A percentile compares a stretch with the other conserved stretches of the same genome.
phyloP scores from a whole-genome alignment of 2,797 vertebrate species.

The Eupleurogrammus muticus region DNA sequence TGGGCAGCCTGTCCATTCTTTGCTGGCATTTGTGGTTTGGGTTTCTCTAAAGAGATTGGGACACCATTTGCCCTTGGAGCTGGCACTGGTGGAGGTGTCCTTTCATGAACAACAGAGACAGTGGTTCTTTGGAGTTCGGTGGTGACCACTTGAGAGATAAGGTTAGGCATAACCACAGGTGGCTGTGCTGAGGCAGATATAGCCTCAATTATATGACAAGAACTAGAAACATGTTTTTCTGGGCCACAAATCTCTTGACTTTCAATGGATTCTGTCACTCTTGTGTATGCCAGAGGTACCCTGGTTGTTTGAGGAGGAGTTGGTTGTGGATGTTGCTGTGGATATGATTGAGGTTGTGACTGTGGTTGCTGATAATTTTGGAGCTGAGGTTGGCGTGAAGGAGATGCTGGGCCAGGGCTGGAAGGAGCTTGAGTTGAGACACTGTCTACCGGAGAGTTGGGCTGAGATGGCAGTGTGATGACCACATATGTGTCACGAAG shows the following conservation, averaged over 20 bases:
- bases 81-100: conserved; percentile 74
- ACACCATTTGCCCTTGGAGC: conserved; percentile 82
- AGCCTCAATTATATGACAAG: conserved; percentile 86
- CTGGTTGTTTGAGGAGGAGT: conserved; percentile 77
- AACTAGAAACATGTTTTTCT: conserved; percentile 85
- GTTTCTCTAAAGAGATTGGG: conserved; percentile 80
- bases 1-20: conserved; percentile 86
- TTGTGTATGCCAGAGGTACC: conserved; percentile 86
- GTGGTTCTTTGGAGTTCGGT: conserved; percentile 88
- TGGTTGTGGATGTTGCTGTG: conserved; percentile 66
- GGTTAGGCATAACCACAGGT: conserved; percentile 80
- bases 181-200: conserved; percentile 84
- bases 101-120: conserved; percentile 87
- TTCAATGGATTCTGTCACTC: conserved; percentile 87
- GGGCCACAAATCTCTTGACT: conserved; percentile 86
- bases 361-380: conserved; percentile 69
- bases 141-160: conserved; percentile 87
- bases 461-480: conserved; percentile 98
- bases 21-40: conserved; percentile 78
- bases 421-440: conserved; percentile 88
- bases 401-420: conserved; percentile 84
- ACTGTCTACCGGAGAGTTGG: conserved; percentile 93
- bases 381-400: conserved; percentile 79
- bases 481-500: conserved; percentile 96
- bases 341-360: conserved; percentile 69